Evolutionary conservation across 1,140 invertebrate species (phyloP), one percentile per base, ranked within the genome.

Genomic region (Harlomillsia oculata): DNA sequence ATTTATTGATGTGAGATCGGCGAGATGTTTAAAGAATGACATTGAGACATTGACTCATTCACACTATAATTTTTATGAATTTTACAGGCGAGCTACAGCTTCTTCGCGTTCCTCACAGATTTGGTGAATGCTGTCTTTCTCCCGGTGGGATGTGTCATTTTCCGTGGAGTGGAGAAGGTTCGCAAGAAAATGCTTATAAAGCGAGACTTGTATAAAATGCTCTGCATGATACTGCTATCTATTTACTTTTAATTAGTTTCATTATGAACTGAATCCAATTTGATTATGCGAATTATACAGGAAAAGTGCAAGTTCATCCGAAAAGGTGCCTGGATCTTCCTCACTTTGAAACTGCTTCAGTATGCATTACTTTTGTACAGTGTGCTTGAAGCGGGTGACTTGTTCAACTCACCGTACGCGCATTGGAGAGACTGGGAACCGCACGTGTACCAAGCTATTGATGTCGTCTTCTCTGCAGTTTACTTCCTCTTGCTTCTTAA

Each of bases 91-190:
- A 48, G 45, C n/a, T 30, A 32, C 28, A 48, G 16, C 3, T 14
- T 48, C n/a, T 2, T 48, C 5, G 9, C 28, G 9, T 48, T 48
- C 28, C 18, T 34, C 2, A 16, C 28, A n/a, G 34, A 32, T 28
- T n/a, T 48, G 5, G 45, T 48, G 1, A 32, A 48, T 48, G 45
- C 29, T 11, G 13, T 21, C 5, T 48, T 48, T 34, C n/a, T 48
- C 20, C 45, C 45, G 14, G 20, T 48, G 6, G 45, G 45, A 34
- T 48, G 45, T 21, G 34, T 48, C 28, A 48, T 48, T 32, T 48
- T 48, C n/a, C 21, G 45, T 32, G 45, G 45, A 32, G 45, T 48
- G 21, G 45, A 48, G 34, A 48, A 20, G 45, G 45, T 48, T 34
- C 8, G n/a, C 8, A n/a, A 46, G 34, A n/a, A n/a, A n/a, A n/a